phyloP scores from a whole-genome alignment of 2,888 invertebrate genomes.

The Netelia virgata region DNA sequence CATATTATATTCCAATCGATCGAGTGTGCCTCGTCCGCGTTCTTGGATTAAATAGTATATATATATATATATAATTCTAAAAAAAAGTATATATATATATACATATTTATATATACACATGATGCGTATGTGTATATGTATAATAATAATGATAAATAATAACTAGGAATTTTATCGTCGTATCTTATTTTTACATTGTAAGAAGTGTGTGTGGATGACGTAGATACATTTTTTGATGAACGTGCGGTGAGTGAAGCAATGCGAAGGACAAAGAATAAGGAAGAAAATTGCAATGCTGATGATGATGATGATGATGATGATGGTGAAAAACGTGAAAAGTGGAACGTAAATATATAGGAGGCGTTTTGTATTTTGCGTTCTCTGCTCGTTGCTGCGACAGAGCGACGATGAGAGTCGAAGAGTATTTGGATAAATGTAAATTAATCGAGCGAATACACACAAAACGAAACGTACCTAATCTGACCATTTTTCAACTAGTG shows the following conservation, averaged over 20 bases:
- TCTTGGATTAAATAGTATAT: slow-evolving; percentile 64
- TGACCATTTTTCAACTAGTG: slow-evolving; percentile 64
- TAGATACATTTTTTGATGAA: slow-evolving; percentile 62
- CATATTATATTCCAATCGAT: slow-evolving; percentile 61
- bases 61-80: slow-evolving; percentile 42
- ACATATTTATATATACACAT: slow-evolving; percentile 31
- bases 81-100: slow-evolving; percentile 30
- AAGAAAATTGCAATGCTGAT: slow-evolving; percentile 26
- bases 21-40: slow-evolving; percentile 62
- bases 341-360: slow-evolving; percentile 3
- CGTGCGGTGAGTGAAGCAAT: slow-evolving; percentile 26
- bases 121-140: slow-evolving; percentile 44
- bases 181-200: slow-evolving; percentile 65
- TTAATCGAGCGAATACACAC: slow-evolving; percentile 61
- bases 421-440: slow-evolving; percentile 62
- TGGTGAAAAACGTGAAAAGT: slow-evolving; percentile 13
- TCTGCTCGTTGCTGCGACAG: slow-evolving; percentile 8
- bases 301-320: slow-evolving; percentile 19
- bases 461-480: slow-evolving; percentile 60
- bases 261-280: slow-evolving; percentile 23
- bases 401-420: slow-evolving; percentile 2
- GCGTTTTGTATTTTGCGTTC: slow-evolving; percentile 26
- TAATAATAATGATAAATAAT: slow-evolving; percentile 63
- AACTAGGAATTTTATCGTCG: slow-evolving; percentile 63
- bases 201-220: slow-evolving; percentile 56